Evolutionary conservation across 2,888 invertebrate genomes (phyloP).

Genomic region (Cistogaster globosa): DNA sequence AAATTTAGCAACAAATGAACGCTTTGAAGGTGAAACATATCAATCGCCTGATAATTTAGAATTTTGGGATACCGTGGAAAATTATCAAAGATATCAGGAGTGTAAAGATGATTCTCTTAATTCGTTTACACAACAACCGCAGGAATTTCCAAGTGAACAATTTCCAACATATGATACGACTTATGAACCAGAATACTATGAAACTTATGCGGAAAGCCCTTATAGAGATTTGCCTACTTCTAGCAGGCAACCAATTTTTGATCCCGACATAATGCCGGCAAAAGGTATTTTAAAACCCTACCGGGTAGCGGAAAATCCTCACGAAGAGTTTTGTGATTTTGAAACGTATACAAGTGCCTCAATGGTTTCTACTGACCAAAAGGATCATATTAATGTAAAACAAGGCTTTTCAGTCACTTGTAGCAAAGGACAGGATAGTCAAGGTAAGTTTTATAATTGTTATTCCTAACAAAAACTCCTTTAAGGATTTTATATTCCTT

Average conservation of each 20-base stretch:
- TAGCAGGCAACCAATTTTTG: background rate
- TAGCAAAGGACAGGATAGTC: background rate
- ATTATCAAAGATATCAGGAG: slow-evolving; percentile 1
- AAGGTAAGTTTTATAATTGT: slow-evolving; percentile 11
- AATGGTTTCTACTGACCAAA: background rate
- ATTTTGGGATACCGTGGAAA: background rate
- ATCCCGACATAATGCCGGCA: slow-evolving; percentile 6
- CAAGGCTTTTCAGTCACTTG: background rate
- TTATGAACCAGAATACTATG: background rate
- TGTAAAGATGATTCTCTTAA: background rate
- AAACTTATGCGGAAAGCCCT: background rate
- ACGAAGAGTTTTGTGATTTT: background rate
- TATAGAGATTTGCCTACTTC: background rate
- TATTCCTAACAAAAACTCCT: too few species aligned
- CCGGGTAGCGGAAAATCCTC: background rate
- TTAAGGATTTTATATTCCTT: too few species aligned
- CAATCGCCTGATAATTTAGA: background rate
- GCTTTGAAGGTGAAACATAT: background rate
- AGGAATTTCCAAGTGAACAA: background rate
- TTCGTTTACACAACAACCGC: background rate
- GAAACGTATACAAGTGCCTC: slow-evolving; percentile 23
- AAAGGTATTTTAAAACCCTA: slow-evolving; percentile 52
- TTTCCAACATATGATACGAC: background rate
- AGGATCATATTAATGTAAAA: background rate
- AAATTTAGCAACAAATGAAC: background rate